Conservation (phyloP, 2,888 invertebrate genomes). For the Drosophila algonquin region DNA sequence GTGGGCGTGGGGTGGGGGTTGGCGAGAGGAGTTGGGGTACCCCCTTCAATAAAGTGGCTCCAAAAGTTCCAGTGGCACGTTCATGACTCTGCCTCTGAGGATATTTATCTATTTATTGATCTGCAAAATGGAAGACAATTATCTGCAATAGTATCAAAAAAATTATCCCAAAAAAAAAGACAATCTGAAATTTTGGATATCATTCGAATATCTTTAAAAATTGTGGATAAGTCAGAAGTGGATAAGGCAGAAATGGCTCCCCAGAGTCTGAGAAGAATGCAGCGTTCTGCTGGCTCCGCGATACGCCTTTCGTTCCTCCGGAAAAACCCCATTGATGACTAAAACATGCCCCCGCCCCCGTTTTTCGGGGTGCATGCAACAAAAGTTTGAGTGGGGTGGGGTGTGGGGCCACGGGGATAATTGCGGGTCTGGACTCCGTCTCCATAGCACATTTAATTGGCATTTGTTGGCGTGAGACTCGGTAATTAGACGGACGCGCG, state of each 20-base stretch:
- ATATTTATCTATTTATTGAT: background rate
- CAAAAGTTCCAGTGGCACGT: background rate
- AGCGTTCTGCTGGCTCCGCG: too few species aligned
- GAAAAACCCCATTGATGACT: too few species aligned
- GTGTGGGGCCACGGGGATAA: conserved; percentile 5
- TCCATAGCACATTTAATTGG: conserved; percentile 23
- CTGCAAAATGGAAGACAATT: too few species aligned
- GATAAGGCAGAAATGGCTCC: too few species aligned
- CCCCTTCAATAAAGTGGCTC: background rate
- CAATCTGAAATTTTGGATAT: background rate
- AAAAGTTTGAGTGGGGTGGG: background rate
- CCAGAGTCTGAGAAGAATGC: too few species aligned
- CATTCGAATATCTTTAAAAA: background rate
- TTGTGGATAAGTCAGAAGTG: too few species aligned
- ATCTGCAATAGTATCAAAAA: background rate
- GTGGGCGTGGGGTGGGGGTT: too few species aligned
- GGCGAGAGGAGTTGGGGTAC: background rate
- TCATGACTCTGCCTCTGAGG: background rate
- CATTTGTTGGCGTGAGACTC: conserved; percentile 7
- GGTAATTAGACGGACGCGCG: conserved; percentile 24
- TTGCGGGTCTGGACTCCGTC: conserved; percentile 9
- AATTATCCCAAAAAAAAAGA: background rate
- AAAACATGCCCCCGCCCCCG: too few species aligned
- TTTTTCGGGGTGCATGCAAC: background rate
- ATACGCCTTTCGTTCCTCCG: too few species aligned